A percentile compares a stretch with the other conserved stretches of the same genome.
Evolutionary conservation across 2,888 invertebrate genomes (phyloP).

Genomic region (Mantis religiosa): DNA sequence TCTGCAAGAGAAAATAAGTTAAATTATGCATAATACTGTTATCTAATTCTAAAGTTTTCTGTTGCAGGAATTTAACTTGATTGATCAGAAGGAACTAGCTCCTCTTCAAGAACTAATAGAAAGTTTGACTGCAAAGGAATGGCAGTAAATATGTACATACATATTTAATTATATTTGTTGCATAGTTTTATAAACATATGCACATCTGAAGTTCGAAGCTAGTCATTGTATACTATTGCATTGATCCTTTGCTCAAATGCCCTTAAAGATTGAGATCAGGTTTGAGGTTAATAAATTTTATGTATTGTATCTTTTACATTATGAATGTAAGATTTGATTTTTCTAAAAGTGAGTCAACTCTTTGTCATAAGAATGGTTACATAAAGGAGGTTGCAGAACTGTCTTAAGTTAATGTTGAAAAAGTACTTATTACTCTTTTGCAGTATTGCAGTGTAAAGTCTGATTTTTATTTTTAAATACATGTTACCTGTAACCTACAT

Average conservation of each 20-base stretch:
- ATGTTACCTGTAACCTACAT: not conserved
- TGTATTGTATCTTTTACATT: not conserved
- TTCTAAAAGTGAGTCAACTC: not conserved
- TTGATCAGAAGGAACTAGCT: slow-evolving; percentile 93
- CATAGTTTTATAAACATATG: not conserved
- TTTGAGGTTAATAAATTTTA: not conserved
- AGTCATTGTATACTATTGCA: not conserved
- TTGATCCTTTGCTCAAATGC: not conserved
- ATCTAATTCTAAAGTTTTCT: slow-evolving; percentile 37
- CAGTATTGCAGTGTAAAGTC: not conserved
- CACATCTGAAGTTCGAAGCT: not conserved
- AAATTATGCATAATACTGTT: too few relatives aligned
- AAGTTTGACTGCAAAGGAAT: slow-evolving; percentile 86
- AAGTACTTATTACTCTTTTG: not conserved
- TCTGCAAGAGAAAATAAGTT: too few relatives aligned
- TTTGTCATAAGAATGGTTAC: not conserved
- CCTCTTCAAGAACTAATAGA: slow-evolving; percentile 97
- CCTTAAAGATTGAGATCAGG: not conserved
- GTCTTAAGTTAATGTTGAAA: not conserved
- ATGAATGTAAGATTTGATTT: not conserved
- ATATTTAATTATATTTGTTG: not conserved
- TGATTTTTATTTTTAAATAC: not conserved
- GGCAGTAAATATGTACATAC: slow-evolving; percentile 57
- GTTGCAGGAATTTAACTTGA: slow-evolving; percentile 91
- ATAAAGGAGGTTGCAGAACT: not conserved